These are phyloP conservation scores for Drosophila repleta DNA, from an alignment of 1,140 invertebrate genomes.

Conservation along the genomic window DNA sequence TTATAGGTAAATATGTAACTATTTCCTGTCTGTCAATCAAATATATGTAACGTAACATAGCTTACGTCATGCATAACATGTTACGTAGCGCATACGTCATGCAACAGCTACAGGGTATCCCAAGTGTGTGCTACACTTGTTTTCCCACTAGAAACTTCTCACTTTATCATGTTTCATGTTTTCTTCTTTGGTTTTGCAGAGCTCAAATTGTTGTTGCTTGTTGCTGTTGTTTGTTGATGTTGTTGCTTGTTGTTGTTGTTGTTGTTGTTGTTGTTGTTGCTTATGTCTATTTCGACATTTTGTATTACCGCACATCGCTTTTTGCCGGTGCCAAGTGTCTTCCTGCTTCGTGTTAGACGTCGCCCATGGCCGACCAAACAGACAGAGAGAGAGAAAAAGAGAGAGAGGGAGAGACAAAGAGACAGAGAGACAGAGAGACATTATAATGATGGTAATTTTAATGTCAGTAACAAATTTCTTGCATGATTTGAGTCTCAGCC, in stretches of 20 bases:
- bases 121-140: neutral
- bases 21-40: no score
- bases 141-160: neutral
- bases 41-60: no score
- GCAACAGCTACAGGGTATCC: conserved; percentile 16
- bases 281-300: conserved; percentile 71
- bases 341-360: conserved; percentile 72
- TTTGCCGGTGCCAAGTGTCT: conserved; percentile 54
- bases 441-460: conserved; percentile 81
- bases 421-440: conserved; percentile 53
- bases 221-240: conserved; percentile 4
- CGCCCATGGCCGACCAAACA: neutral
- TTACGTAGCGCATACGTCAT: no score
- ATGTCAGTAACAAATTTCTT: conserved; percentile 82
- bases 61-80: no score
- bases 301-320: conserved; percentile 77
- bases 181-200: conserved; percentile 34
- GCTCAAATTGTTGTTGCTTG: conserved; percentile 17
- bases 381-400: neutral
- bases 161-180: conserved; percentile 43
- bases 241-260: conserved; percentile 3
- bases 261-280: conserved; percentile 21
- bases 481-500: conserved; percentile 70
- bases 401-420: neutral
- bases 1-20: no score